Evolutionary conservation across 2,888 invertebrate genomes (phyloP).

Genomic region (Pristionchus japonicus): DNA sequence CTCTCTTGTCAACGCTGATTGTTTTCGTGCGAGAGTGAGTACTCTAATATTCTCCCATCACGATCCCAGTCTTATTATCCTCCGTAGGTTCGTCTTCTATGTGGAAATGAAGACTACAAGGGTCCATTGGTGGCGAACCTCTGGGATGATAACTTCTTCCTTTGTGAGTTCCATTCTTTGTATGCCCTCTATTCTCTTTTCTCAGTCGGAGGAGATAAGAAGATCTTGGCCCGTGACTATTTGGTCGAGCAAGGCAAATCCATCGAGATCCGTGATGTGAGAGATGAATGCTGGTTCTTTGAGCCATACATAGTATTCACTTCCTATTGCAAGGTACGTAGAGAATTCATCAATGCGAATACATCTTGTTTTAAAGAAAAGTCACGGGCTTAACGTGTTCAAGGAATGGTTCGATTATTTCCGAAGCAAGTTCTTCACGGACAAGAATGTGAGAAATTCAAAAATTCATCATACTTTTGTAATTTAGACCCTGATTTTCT

Average conservation of each 20-base stretch:
- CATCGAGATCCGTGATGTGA: background rate
- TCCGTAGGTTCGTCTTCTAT: background rate
- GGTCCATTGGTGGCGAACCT: background rate
- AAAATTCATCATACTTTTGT: background rate
- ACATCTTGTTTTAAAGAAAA: background rate
- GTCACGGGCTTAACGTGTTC: background rate
- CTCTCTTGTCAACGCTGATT: background rate
- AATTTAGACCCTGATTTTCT: background rate
- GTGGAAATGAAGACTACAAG: background rate
- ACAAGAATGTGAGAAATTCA: background rate
- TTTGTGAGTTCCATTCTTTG: background rate
- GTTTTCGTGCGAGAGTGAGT: background rate
- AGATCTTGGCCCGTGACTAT: background rate
- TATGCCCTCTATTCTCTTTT: no score
- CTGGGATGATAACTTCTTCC: background rate
- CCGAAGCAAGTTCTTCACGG: background rate
- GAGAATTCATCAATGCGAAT: background rate
- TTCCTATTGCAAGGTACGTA: slow-evolving; percentile 27
- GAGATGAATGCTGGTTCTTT: background rate
- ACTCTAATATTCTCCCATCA: background rate
- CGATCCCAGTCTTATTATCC: background rate
- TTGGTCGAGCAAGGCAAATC: background rate
- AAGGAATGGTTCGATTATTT: background rate
- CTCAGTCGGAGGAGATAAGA: slow-evolving; percentile 3
- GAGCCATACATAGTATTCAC: background rate